Conservation (phyloP, 2,888 invertebrate genomes). For the Troides helena region DNA sequence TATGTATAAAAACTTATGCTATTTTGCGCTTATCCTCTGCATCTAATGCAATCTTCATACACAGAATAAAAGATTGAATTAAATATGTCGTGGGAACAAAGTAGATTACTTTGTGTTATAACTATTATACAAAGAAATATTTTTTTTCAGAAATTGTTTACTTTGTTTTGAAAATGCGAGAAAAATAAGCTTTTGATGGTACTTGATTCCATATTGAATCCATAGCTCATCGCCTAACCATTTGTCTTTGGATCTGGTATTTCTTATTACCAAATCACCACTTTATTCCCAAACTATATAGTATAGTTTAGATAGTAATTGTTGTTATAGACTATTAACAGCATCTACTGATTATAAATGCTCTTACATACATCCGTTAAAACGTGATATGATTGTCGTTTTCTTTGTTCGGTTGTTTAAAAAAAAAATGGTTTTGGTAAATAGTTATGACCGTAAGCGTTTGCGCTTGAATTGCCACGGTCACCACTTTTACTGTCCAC, state of each 20-base stretch:
- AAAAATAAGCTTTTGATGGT: no score
- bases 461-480: conserved; percentile 50
- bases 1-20: not conserved
- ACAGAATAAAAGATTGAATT: not conserved
- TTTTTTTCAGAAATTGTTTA: not conserved
- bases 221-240: no score
- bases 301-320: no score
- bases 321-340: no score
- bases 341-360: no score
- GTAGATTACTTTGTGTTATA: not conserved
- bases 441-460: conserved; percentile 57
- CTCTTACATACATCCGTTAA: no score
- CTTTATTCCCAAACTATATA: no score
- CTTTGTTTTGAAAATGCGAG: no score
- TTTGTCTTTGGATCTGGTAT: no score
- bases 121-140: not conserved
- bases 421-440: conserved; percentile 57
- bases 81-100: conserved; percentile 16
- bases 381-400: no score
- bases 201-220: no score
- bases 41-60: conserved; percentile 8
- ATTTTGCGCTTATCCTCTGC: not conserved
- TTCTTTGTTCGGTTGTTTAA: not conserved
- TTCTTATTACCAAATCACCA: no score
- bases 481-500: conserved; percentile 56